A percentile compares a stretch with the other conserved stretches of the same genome.
phyloP scores from a whole-genome alignment of 2,888 invertebrate species.

The Apamea monoglypha region DNA sequence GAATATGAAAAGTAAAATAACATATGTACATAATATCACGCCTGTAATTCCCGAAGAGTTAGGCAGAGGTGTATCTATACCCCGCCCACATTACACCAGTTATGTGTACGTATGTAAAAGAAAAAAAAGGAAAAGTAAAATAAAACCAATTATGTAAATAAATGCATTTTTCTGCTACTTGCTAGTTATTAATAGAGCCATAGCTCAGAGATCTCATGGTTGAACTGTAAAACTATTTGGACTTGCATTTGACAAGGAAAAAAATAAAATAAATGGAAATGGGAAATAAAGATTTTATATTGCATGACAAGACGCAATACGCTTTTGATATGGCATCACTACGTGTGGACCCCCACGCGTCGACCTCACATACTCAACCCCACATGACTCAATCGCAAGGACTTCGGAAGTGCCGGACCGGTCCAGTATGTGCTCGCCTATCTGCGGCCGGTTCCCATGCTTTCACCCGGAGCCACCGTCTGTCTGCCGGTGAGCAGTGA shows the following conservation, averaged over 20 bases:
- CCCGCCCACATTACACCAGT: not conserved
- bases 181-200: not conserved
- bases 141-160: not conserved
- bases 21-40: not conserved
- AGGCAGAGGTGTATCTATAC: not conserved
- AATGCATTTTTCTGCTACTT: not conserved
- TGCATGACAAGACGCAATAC: not conserved
- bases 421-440: slow-evolving; percentile 9
- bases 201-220: not conserved
- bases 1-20: not conserved
- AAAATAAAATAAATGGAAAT: too few relatives aligned
- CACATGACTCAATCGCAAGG: slow-evolving; percentile 11
- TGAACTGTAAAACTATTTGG: not conserved
- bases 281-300: too few relatives aligned
- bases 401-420: slow-evolving; percentile 22
- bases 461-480: slow-evolving; percentile 30
- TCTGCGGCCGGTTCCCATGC: slow-evolving; percentile 32
- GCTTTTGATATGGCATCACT: not conserved
- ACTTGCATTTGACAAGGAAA: not conserved
- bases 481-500: slow-evolving; percentile 23
- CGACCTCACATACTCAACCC: not conserved
- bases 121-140: not conserved
- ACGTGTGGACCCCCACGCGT: not conserved
- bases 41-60: not conserved
- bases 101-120: not conserved